Conservation (phyloP, 2,888 invertebrate genomes). For the Hemistola chrysoprasaria region DNA sequence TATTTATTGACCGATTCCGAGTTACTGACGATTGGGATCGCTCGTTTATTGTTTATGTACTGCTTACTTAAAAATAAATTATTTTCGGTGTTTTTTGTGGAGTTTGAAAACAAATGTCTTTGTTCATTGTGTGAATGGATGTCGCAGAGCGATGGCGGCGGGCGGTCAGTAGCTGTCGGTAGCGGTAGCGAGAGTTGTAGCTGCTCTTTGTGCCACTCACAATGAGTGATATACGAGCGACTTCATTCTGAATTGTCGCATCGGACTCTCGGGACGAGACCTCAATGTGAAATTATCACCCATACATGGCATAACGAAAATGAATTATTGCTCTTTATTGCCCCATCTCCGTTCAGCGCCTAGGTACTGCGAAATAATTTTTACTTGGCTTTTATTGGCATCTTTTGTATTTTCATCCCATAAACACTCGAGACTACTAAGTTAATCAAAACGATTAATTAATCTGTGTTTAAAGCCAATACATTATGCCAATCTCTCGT, state of each 20-base stretch:
- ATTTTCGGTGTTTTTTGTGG: conserved; percentile 66
- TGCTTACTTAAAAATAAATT: conserved; percentile 66
- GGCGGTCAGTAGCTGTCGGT: conserved; percentile 67
- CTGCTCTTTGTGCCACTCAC: conserved; percentile 72
- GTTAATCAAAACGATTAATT: conserved; percentile 42
- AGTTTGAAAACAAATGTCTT: conserved; percentile 78
- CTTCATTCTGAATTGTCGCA: conserved; percentile 76
- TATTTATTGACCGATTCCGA: conserved; percentile 42
- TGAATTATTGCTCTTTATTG: conserved; percentile 78
- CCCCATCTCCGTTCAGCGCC: conserved; percentile 48
- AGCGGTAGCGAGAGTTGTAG: conserved; percentile 65
- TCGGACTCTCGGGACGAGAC: conserved; percentile 52
- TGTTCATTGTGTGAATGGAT: conserved; percentile 70
- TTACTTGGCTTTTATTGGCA: conserved; percentile 42
- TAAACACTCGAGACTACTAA: conserved; percentile 32
- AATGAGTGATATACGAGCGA: conserved; percentile 81
- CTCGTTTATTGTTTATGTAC: conserved; percentile 63
- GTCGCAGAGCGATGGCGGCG: conserved; percentile 53
- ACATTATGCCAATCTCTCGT: conserved; percentile 60
- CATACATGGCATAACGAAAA: conserved; percentile 79
- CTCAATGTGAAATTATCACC: conserved; percentile 79
- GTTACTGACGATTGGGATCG: conserved; percentile 39
- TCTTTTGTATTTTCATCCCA: conserved; percentile 36
- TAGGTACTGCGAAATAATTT: conserved; percentile 52
- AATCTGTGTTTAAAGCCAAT: no score